Conservation (phyloP, 2,113 vertebrate species). For the Ceyx cyanopectus region DNA sequence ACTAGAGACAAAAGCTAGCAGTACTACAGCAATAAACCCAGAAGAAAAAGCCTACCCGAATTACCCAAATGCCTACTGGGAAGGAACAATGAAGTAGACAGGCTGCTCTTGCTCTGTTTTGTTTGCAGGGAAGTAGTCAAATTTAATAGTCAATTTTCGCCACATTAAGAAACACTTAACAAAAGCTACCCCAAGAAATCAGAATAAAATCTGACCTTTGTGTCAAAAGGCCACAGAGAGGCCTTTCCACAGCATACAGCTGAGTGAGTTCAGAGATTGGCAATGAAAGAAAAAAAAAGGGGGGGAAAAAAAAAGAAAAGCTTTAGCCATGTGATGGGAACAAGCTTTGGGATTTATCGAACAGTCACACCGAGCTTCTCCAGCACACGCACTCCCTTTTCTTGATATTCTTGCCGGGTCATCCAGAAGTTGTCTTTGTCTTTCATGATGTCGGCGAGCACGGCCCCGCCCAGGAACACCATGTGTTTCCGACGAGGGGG, state of each 20-base stretch:
- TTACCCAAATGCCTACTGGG: conserved; percentile 70
- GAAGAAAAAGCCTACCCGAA: conserved; percentile 72
- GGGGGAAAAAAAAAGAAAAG: conserved; percentile 56
- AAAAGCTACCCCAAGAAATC: conserved; percentile 76
- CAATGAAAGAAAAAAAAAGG: conserved; percentile 68
- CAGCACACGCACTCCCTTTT: conserved; percentile 95
- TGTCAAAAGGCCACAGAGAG: conserved; percentile 77
- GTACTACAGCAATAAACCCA: conserved; percentile 73
- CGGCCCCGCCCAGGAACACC: conserved; percentile 96
- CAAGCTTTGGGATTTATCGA: conserved; percentile 86
- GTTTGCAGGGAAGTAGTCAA: conserved; percentile 74
- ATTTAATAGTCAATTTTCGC: conserved; percentile 79
- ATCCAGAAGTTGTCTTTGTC: conserved; percentile 99
- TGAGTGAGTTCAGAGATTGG: conserved; percentile 82
- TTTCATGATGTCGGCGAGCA: conserved; percentile 99
- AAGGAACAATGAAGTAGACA: conserved; percentile 74
- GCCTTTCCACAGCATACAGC: conserved; percentile 74
- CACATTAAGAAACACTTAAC: conserved; percentile 78
- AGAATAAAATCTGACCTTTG: conserved; percentile 76
- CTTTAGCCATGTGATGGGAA: conserved; percentile 66
- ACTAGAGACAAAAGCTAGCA: conserved; percentile 78
- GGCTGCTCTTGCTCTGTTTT: conserved; percentile 68
- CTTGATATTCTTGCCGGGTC: conserved; percentile 96
- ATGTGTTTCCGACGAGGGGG: conserved; percentile 98
- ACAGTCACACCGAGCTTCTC: conserved; percentile 99